Evolutionary conservation across 2,888 invertebrate species (phyloP), one percentile per base, ranked within the genome.

Genomic region (Drosophila testacea): DNA sequence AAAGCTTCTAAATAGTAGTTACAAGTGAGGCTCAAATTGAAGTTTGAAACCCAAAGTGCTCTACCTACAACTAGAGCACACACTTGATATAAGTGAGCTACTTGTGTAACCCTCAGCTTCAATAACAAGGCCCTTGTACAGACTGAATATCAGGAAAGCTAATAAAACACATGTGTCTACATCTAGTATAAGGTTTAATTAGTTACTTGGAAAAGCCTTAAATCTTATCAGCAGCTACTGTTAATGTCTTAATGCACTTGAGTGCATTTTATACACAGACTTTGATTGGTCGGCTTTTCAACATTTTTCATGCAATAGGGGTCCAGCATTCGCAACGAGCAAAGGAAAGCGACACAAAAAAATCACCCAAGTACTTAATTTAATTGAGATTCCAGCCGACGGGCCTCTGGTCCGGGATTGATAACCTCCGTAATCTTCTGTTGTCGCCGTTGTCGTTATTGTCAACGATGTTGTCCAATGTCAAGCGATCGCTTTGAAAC

Each of bases 281-380:
- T 64, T 55, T 46, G 32, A 65, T 63, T 52, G 57, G 57, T 72
- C 34, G 67, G 61, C 41, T 61, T 63, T 66, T 50, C 27, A 69
- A 57, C 48, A 50, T 65, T 83, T 82, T 66, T 62, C 87, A 47
- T 50, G 56, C 50, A 77, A 52, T 61, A 59, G 87, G 77, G 55
- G 68, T 52, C 32, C 81, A 82, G 86, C 57, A 71, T 44, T 27
- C 6, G 7, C 16, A 62, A 46, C 22, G 7, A 27, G 52, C 13
- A 10, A 22, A 39, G 36, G 55, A 78, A 84, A 84, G 54, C 11
- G 55, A 42, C 57, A 47, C 42, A 65, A 56, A 69, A n/a, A 60
- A 75, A 16, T 42, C 13, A 7, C 11, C 7, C 41, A 51, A 42
- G 27, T 34, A 77, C 51, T 57, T 27, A 32, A 69, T 61, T 61